These are phyloP conservation scores for Tethya wilhelma DNA, from an alignment of 37 sponge, comb jelly and placozoan genomes.

Conservation along the genomic window DNA sequence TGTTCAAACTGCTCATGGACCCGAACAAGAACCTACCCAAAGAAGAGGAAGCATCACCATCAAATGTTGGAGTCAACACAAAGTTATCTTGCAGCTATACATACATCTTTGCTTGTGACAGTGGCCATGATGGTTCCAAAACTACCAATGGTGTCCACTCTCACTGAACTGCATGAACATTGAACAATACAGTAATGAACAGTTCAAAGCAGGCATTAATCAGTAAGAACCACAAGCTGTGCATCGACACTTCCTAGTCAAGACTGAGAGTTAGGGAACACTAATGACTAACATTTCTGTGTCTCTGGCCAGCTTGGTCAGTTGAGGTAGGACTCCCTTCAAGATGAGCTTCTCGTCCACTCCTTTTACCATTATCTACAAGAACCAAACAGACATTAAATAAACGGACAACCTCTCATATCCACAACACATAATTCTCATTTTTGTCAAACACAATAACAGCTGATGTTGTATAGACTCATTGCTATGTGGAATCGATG, in stretches of 20 bases:
- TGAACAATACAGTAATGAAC: not conserved
- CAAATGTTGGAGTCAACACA: not conserved
- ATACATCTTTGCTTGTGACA: slow-evolving; percentile 66
- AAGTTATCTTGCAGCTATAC: not conserved
- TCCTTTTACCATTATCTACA: slow-evolving; percentile 54
- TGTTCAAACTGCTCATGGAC: slow-evolving; percentile 73
- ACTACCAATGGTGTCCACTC: slow-evolving; percentile 63
- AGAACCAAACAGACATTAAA: no score
- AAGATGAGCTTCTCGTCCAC: slow-evolving; percentile 60
- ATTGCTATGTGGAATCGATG: no score
- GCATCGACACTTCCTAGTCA: no score
- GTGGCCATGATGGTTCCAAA: slow-evolving; percentile 77
- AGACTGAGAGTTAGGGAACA: not conserved
- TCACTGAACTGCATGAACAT: slow-evolving; percentile 47
- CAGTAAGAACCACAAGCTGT: not conserved
- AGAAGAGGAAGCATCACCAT: no score
- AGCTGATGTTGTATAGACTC: no score
- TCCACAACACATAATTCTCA: not conserved
- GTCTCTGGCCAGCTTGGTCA: slow-evolving; percentile 73
- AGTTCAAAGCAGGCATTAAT: not conserved
- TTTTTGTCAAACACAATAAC: not conserved
- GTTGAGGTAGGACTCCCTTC: slow-evolving; percentile 64
- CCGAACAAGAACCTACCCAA: slow-evolving; percentile 48
- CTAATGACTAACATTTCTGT: slow-evolving; percentile 56
- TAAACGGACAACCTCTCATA: not conserved